phyloP scores from a whole-genome alignment of 2,113 vertebrate genomes.

The Myiozetetes cayanensis region DNA sequence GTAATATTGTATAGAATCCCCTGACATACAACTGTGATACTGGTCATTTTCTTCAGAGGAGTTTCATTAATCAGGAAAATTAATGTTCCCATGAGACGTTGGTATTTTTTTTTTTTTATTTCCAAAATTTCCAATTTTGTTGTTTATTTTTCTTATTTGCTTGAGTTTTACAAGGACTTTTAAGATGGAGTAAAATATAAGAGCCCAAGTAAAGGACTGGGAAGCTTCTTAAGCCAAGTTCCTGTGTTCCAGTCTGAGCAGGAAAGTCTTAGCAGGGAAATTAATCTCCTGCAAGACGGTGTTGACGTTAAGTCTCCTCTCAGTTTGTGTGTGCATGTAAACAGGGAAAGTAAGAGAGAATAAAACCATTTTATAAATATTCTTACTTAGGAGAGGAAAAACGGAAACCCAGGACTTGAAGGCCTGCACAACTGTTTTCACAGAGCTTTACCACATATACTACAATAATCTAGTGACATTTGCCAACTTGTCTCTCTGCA shows the following conservation, averaged over 20 bases:
- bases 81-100: not conserved
- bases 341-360: conserved; percentile 10
- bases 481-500: conserved; percentile 17
- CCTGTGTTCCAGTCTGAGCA: not conserved
- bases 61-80: not conserved
- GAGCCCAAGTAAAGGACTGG: not conserved
- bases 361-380: conserved; percentile 17
- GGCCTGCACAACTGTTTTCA: not conserved
- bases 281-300: not conserved
- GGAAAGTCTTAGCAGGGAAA: conserved; percentile 10
- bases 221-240: conserved; percentile 19
- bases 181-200: not conserved
- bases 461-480: not conserved
- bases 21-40: not conserved
- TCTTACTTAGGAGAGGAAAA: not conserved
- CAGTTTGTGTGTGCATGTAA: conserved; percentile 10
- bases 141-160: not conserved
- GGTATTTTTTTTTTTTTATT: not conserved
- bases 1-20: not conserved
- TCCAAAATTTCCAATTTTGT: not conserved
- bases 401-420: not conserved
- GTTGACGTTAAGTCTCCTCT: conserved; percentile 24
- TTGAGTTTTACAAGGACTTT: not conserved
- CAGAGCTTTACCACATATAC: not conserved
- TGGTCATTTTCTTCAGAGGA: not conserved